phyloP scores from a whole-genome alignment of 2,113 vertebrate genomes.

The Bombycilla garrulus region DNA sequence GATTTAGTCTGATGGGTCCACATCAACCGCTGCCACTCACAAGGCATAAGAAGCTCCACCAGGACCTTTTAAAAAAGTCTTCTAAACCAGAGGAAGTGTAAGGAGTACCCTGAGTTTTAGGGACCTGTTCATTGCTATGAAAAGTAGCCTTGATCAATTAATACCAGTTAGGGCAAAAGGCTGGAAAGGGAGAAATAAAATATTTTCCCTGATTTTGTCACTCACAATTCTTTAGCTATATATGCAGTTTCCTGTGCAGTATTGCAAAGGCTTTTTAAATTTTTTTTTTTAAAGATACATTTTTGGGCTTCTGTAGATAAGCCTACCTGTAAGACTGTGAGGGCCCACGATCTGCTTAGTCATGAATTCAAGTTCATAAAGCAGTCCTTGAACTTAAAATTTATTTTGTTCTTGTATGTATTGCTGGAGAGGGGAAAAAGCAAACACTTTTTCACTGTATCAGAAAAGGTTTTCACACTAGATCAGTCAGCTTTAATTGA shows the following conservation, averaged over 20 bases:
- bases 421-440: not conserved
- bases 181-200: not conserved
- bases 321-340: not conserved
- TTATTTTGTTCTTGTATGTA: not conserved
- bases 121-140: not conserved
- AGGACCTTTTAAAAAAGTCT: not conserved
- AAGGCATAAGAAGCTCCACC: not conserved
- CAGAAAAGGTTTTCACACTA: not conserved
- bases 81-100: not conserved
- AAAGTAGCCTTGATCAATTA: not conserved
- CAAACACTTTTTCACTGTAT: not conserved
- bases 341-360: not conserved
- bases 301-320: not conserved
- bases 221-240: not conserved
- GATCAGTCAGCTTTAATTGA: not conserved
- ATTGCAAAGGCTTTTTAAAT: not conserved
- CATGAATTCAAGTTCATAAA: not conserved
- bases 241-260: not conserved
- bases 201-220: not conserved
- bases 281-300: not conserved
- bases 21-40: not conserved
- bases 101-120: not conserved
- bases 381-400: not conserved
- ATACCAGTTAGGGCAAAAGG: not conserved
- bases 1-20: not conserved